Base-by-base conservation (phyloP, 2,113 vertebrate genomes). In the Oenanthe oenanthe region DNA sequence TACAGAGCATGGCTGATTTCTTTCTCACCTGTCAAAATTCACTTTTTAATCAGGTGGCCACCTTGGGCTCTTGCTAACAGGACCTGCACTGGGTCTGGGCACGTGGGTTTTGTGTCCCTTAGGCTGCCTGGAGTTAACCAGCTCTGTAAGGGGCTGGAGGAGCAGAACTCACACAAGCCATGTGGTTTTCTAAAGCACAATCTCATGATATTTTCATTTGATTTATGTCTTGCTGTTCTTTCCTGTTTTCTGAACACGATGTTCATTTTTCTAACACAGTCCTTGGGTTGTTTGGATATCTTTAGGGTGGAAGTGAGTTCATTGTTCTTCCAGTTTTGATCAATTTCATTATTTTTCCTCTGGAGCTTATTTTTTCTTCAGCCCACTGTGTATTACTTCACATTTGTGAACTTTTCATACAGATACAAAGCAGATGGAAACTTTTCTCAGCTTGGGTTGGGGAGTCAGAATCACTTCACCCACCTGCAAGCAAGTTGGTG, bases 191-290 rank as follows among this genome's bases (percentile, higher is more conserved):
- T 62, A 91, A 95, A 93, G 77, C 71, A 51, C 65, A 92, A 2
- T 60, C 62, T 74, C 73, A 34, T 80, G 54, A 75, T 96, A 91
- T 85, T 97, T 95, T 91, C 84, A 50, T 97, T 94, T 97, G 87
- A 95, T 93, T 97, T 95, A 91, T 82, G 83, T 92, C 95, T 90
- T 94, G 78, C 86, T 85, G 82, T 91, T 96, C 81, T 90, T 68
- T 96, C 92, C 88, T 95, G 94, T 89, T 95, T 92, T 93, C 88
- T 70, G 72, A 95, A 72, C 80, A 78, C 3, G 12, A 88, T 83
- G 84, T 93, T 93, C 88, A 36, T 89, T 93, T 88, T 84, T 85
- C 38, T 80, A 94, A 54, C 61, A 47, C 60, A 94, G 68, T 82
- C 73, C 78, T 89, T 86, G 25, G 78, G 57, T 93, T 80, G 67